Evolutionary conservation across 53 echinoderm and acorn worm species (phyloP).

Genomic region (Antedon mediterranea): DNA sequence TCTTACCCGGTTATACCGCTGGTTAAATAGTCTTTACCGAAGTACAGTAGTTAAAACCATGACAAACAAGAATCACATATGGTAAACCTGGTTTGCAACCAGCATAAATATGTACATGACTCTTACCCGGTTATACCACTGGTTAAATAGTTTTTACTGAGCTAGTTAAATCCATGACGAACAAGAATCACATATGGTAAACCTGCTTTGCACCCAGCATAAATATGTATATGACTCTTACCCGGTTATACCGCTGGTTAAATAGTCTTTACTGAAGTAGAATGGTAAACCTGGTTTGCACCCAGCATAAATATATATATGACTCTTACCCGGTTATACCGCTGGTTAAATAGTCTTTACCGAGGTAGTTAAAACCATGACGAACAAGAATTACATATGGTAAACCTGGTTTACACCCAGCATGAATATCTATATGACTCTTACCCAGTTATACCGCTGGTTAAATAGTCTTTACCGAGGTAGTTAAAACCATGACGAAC

Average conservation of each 20-base stretch:
- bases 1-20: slow-evolving; percentile 97
- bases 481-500: slow-evolving; percentile 76
- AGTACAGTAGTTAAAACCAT: slow-evolving; percentile 95
- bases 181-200: slow-evolving; percentile 66
- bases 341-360: slow-evolving; percentile 80
- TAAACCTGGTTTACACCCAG: slow-evolving; percentile 89
- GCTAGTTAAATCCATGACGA: slow-evolving; percentile 79
- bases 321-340: slow-evolving; percentile 90
- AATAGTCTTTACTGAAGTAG: slow-evolving; percentile 81
- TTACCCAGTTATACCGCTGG: slow-evolving; percentile 98
- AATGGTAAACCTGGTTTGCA: slow-evolving; percentile 85
- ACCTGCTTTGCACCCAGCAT: slow-evolving; percentile 97
- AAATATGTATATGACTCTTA: slow-evolving; percentile 17
- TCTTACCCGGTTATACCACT: slow-evolving; percentile 95
- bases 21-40: slow-evolving; percentile 80
- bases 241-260: slow-evolving; percentile 98
- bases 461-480: slow-evolving; percentile 77
- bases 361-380: slow-evolving; percentile 85
- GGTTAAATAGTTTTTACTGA: slow-evolving; percentile 78
- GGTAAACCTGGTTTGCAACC: slow-evolving; percentile 81
- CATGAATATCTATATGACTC: not conserved
- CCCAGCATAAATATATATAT: slow-evolving; percentile 20
- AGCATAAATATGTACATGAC: slow-evolving; percentile 21
- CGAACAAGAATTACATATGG: slow-evolving; percentile 65
- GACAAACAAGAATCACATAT: slow-evolving; percentile 65